These are phyloP conservation scores for Phytoseiulus persimilis DNA, from an alignment of 2,888 invertebrate genomes.

Conservation along the genomic window DNA sequence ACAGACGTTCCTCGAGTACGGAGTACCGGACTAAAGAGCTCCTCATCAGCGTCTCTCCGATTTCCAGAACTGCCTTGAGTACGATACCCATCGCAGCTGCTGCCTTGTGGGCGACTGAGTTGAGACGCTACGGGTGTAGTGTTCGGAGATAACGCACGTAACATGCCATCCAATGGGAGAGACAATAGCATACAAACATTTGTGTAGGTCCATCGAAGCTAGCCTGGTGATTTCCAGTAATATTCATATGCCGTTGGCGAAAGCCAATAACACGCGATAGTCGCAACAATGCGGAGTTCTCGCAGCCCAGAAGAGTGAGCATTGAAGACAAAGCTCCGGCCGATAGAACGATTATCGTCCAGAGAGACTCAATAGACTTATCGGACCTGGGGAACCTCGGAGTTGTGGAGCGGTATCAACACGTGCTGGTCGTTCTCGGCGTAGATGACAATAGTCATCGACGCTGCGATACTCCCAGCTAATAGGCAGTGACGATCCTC, in stretches of 20 bases:
- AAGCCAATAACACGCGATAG: not conserved
- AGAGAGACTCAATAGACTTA: not conserved
- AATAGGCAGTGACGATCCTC: not conserved
- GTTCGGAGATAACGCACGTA: not conserved
- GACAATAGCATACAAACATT: not conserved
- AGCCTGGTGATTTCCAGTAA: not conserved
- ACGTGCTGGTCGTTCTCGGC: not conserved
- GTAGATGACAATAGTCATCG: not conserved
- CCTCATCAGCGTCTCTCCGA: not conserved
- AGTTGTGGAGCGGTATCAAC: not conserved
- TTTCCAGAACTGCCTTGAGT: not conserved
- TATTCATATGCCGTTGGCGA: not conserved
- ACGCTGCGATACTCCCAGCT: not conserved
- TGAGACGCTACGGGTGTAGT: not conserved
- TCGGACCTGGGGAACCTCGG: not conserved
- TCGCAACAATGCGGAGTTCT: not conserved
- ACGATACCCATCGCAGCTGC: not conserved
- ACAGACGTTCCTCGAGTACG: too few relatives aligned
- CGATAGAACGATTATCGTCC: not conserved
- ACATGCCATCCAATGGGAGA: not conserved
- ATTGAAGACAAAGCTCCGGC: not conserved
- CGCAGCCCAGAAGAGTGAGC: not conserved
- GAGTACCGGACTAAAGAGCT: too few relatives aligned
- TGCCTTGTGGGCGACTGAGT: not conserved
- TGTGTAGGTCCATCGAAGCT: not conserved